These are phyloP conservation scores for roundworm (Caenorhabditis elegans) DNA, from an alignment of 1,140 invertebrate species.

Conservation along the genomic window DNA sequence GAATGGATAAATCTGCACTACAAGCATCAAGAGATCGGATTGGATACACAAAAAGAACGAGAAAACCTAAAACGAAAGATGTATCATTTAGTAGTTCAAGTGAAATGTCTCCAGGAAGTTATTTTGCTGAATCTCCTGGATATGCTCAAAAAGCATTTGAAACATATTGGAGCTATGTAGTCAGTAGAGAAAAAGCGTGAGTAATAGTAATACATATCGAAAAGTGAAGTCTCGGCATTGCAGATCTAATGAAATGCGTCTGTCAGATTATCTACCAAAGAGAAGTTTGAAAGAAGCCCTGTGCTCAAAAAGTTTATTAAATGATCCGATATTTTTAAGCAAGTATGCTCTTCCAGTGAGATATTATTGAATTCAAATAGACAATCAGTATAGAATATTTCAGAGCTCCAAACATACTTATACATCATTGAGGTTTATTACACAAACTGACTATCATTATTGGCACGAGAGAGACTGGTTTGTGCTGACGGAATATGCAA, in stretches of 20 bases:
- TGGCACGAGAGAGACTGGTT: conserved; percentile 65
- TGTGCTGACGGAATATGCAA: conserved; percentile 66
- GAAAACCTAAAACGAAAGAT: conserved; percentile 29
- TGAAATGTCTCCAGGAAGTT: neutral
- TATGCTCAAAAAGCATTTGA: conserved; percentile 3
- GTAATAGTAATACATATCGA: neutral
- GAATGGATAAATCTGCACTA: conserved; percentile 61
- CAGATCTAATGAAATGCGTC: conserved; percentile 13
- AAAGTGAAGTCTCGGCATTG: neutral
- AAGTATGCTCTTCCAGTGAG: neutral
- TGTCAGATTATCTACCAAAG: neutral
- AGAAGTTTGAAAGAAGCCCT: conserved; percentile 32
- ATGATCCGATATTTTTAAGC: conserved; percentile 1
- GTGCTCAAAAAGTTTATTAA: conserved; percentile 33
- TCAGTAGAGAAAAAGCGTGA: neutral
- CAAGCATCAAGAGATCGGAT: conserved; percentile 64
- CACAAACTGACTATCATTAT: conserved; percentile 54
- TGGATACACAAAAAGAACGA: conserved; percentile 58
- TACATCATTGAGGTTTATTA: conserved; percentile 47
- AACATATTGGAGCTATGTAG: neutral
- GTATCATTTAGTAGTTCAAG: neutral
- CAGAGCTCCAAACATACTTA: conserved; percentile 24
- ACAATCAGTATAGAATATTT: neutral
- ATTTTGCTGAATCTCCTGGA: neutral
- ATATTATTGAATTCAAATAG: too few relatives aligned